Base-by-base conservation (phyloP, 2,888 invertebrate genomes). In the Amiota communis region DNA sequence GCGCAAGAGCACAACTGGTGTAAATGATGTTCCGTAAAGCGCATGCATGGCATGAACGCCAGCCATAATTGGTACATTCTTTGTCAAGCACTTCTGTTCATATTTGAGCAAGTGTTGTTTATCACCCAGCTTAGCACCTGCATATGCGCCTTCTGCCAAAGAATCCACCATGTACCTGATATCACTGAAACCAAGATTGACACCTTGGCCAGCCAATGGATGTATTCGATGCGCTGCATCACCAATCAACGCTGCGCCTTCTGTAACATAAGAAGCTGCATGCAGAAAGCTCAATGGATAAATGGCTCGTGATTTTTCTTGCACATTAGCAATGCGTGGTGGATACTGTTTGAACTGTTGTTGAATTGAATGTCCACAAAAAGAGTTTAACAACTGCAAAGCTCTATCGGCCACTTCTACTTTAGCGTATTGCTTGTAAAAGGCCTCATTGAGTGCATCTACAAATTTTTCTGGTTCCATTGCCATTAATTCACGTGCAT, bases 151-250 rank as follows among this genome's bases (percentile, higher is more conserved):
- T 23, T 94, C 92, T 0, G 94, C 92, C 15, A 99, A 90, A 13
- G 93, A 87, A 67, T 93, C 90, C 0, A 93, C 92, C n/a, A 99
- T 91, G 78, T 93, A 92, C 48, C 91, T 90, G 0, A 98, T 94
- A 90, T 99, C 99, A 9, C 97, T 97, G 88, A 99, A 98, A 1
- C 99, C 99, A 63, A 99, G 91, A 91, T 99, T 99, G 0, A 98
- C 97, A 9, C 99, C 99, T 90, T 98, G 98, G 0, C 99, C 99
- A 53, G 99, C 99, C 79, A 99, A 89, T 0, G 99, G 99, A 90
- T 99, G 99, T 20, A 99, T 93, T 78, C 97, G 92, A 90, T 98
- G 95, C 0, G 96, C 95, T 59, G 97, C 95, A 89, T 97, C 97
- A 0, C 98, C 98, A 67, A 98, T 92, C 1, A 99, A 91, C 13